Conservation (phyloP, 2,888 invertebrate species). For the Patella caerulea region DNA sequence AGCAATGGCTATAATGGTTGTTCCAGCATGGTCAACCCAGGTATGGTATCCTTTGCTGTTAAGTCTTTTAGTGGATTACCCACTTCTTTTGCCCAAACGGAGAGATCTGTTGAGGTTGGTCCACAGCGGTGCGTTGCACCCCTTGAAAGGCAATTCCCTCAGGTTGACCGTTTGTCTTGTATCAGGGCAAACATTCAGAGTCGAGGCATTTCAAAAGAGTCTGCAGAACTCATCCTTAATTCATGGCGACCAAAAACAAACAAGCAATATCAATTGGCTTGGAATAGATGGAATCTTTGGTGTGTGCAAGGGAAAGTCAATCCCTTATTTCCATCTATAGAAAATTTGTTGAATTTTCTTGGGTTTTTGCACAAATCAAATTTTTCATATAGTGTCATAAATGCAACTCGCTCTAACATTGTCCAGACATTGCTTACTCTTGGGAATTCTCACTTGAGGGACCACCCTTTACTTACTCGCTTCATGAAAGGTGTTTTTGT, state of each 20-base stretch:
- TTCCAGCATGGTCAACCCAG: conserved; percentile 33
- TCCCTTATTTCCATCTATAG: conserved; percentile 5
- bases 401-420: background rate
- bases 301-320: conserved; percentile 3
- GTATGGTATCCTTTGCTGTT: conserved; percentile 33
- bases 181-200: conserved; percentile 6
- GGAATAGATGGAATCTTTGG: conserved; percentile 5
- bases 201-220: conserved; percentile 1
- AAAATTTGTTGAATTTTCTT: background rate
- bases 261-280: conserved; percentile 6
- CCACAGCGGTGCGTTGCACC: conserved; percentile 2
- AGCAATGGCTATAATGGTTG: conserved; percentile 24
- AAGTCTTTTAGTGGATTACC: conserved; percentile 15
- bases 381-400: background rate
- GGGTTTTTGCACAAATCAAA: background rate
- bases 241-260: background rate
- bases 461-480: background rate
- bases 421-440: background rate
- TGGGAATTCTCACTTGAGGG: background rate
- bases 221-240: conserved; percentile 6
- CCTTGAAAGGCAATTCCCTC: conserved; percentile 2
- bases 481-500: conserved; percentile 3
- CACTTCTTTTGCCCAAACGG: background rate
- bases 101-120: background rate
- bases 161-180: conserved; percentile 8